Base-by-base conservation (phyloP, 2,797 vertebrate genomes). In the Furcifer pardalis region DNA sequence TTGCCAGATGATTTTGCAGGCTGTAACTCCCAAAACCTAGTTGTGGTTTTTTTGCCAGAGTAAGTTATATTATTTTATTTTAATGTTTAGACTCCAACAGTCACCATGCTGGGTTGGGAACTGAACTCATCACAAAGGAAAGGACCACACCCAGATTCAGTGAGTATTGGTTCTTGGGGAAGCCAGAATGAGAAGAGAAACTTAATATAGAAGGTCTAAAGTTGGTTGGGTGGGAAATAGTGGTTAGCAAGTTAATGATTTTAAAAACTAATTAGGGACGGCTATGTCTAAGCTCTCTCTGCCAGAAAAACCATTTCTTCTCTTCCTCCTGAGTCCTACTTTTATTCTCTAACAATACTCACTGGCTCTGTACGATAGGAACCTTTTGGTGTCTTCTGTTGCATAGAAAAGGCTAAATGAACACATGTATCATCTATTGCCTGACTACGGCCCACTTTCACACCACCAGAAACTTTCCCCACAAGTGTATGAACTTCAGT, bases 1-100 rank as follows among this genome's bases (percentile, higher is more conserved):
- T 93, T 63, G 88, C 83, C 86, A 88, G 92, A 95, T 96, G 96
- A 97, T 96, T 97, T 97, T 96, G 97, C 96, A 96, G 95, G 96
- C 95, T 97, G 91, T 56, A 4, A 56, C 21, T 56, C 52, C 17
- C 17, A 56, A 56, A 56, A 56, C 21, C 52, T 56, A 19, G 21
- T 15, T 15, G 52, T 56, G 52, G 52, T 56, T 19, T 56, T 19
- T 56, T 21, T 56, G 52, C 21, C 52, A 56, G 52, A 56, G 3
- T 19, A 4, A 4, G 52, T 17, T 5, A 56, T 5, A 2, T 21
- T 56, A 4, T 13, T 17, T 56, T 56, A 19, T 21, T 56, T 21
- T 21, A 17, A 19, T 56, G 4, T 49, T 49, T n/a, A n/a, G n/a
- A 49, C 13, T 49, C 7, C 7, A 49, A 12, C 46, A 8, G 13